These are phyloP conservation scores for Aplochiton taeniatus DNA, from an alignment of 2,797 vertebrate species.

Conservation along the genomic window DNA sequence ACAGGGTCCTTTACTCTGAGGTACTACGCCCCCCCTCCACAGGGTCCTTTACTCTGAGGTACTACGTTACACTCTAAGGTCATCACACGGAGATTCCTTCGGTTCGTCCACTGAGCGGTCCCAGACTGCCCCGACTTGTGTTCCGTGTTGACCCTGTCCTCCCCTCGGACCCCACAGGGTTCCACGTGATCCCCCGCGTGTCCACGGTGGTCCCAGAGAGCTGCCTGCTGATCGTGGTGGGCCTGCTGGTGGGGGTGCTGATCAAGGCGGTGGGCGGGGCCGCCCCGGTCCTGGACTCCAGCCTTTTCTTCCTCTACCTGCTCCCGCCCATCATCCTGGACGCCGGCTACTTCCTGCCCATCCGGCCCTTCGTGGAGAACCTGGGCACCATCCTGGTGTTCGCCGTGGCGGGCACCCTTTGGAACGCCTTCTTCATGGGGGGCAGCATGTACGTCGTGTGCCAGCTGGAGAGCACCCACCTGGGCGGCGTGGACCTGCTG, in stretches of 20 bases:
- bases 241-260: slow-evolving; percentile 88
- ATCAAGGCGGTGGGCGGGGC: slow-evolving; percentile 83
- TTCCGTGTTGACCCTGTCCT: neutral
- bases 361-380: slow-evolving; percentile 90
- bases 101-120: neutral
- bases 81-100: neutral
- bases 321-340: slow-evolving; percentile 97
- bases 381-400: slow-evolving; percentile 94
- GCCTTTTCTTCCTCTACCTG: slow-evolving; percentile 94
- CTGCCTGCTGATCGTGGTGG: slow-evolving; percentile 92
- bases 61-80: too few species aligned
- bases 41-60: too few species aligned
- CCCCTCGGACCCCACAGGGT: slow-evolving; percentile 71
- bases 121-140: neutral
- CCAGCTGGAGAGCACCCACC: slow-evolving; percentile 67
- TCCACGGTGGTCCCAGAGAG: slow-evolving; percentile 90
- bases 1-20: too few species aligned
- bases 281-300: slow-evolving; percentile 80
- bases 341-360: slow-evolving; percentile 93
- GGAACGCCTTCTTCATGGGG: slow-evolving; percentile 92
- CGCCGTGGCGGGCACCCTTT: slow-evolving; percentile 92
- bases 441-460: slow-evolving; percentile 86
- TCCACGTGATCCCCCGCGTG: slow-evolving; percentile 87
- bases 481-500: slow-evolving; percentile 81
- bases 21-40: too few species aligned